Conservation (phyloP, 2,797 vertebrate genomes). For the Coracias cyanogaster region DNA sequence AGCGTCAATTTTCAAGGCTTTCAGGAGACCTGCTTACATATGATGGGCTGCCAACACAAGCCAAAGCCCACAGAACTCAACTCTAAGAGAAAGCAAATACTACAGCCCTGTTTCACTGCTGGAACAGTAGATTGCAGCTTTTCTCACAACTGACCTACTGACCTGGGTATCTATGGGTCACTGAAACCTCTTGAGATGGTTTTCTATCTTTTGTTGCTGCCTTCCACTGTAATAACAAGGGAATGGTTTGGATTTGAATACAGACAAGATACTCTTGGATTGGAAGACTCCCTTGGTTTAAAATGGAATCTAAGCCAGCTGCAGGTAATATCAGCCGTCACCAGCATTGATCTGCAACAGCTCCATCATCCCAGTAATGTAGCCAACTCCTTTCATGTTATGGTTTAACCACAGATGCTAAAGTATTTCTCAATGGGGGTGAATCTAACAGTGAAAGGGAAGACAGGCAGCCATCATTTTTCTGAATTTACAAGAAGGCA, state of each 20-base stretch:
- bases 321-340: neutral
- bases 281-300: neutral
- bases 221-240: neutral
- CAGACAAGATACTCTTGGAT: neutral
- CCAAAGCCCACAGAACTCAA: neutral
- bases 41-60: neutral
- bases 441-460: neutral
- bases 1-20: neutral
- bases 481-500: neutral
- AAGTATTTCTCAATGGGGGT: neutral
- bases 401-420: neutral
- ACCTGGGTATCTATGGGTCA: neutral
- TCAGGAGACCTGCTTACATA: neutral
- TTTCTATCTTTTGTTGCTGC: neutral
- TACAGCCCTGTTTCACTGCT: neutral
- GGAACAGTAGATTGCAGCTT: neutral
- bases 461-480: neutral
- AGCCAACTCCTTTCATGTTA: neutral
- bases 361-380: neutral
- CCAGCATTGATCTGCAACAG: neutral
- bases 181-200: neutral
- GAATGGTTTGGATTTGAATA: neutral
- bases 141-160: neutral
- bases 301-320: neutral
- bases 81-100: neutral